phyloP scores from a whole-genome alignment of 2,113 vertebrate species.

The Rhinichthys klamathensis region DNA sequence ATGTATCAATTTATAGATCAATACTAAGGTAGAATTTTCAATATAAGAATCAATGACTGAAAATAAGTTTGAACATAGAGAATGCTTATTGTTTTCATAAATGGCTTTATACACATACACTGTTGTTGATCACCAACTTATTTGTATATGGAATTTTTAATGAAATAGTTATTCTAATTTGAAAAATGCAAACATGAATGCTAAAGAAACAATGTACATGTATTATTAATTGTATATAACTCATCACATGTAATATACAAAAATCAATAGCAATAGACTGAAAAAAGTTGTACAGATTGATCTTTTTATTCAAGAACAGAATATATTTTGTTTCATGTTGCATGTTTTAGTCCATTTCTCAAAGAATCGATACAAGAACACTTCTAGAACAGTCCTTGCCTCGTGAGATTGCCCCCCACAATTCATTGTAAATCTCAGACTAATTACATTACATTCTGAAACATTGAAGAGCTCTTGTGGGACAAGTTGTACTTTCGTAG shows the following conservation, averaged over 20 bases:
- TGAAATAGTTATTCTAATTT: too few relatives aligned
- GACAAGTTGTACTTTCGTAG: conserved; percentile 24
- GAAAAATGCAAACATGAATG: neutral
- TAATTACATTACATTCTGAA: conserved; percentile 30
- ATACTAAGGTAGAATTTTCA: neutral
- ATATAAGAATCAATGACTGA: neutral
- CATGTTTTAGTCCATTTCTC: conserved; percentile 54
- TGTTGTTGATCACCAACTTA: neutral
- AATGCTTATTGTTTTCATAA: neutral
- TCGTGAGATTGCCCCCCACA: conserved; percentile 52
- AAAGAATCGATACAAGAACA: conserved; percentile 54
- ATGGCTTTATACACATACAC: neutral
- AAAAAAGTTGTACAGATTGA: conserved; percentile 37
- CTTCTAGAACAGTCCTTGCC: conserved; percentile 57
- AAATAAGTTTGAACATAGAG: neutral
- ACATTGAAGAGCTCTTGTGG: conserved; percentile 2
- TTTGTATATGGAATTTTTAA: neutral
- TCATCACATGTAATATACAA: neutral
- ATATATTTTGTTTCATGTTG: conserved; percentile 54
- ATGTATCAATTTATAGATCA: neutral
- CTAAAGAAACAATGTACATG: neutral
- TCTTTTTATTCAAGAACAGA: conserved; percentile 61
- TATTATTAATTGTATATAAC: neutral
- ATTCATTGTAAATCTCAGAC: conserved; percentile 35
- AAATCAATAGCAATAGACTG: conserved; percentile 6